Percentiles rank a stretch among this genome's conserved stretches.
Conservation (phyloP, 64 coral and sea anemone genomes). For the Stichodactyla mertensii region DNA sequence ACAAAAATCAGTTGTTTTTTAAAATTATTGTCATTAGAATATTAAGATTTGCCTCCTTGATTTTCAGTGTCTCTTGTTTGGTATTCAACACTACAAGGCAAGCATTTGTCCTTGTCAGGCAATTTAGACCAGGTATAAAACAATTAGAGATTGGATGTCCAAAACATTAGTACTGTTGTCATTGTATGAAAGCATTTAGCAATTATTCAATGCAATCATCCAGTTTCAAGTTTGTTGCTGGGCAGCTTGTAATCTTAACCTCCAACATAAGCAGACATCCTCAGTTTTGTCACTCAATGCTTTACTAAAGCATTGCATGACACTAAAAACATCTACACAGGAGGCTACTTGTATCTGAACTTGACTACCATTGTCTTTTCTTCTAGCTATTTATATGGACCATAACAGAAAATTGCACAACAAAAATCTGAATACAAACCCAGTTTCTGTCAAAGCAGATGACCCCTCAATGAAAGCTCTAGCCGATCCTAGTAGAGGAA, state of each 20-base stretch:
- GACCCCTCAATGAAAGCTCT: conserved; percentile 50
- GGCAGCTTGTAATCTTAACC: too few relatives aligned
- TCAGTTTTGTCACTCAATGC: too few relatives aligned
- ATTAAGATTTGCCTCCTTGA: neutral
- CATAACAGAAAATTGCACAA: conserved; percentile 61
- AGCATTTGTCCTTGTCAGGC: conserved; percentile 81
- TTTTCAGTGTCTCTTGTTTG: conserved; percentile 51
- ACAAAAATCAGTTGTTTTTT: too few relatives aligned
- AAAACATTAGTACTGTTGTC: neutral
- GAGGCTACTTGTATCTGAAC: too few relatives aligned
- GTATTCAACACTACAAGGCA: conserved; percentile 86
- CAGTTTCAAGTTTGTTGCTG: too few relatives aligned
- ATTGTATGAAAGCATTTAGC: too few relatives aligned
- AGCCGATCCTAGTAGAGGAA: conserved; percentile 45
- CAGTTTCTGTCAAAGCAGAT: conserved; percentile 45
- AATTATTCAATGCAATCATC: too few relatives aligned
- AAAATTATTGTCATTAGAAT: too few relatives aligned
- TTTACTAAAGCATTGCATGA: too few relatives aligned
- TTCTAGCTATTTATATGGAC: conserved; percentile 79
- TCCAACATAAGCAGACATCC: too few relatives aligned
- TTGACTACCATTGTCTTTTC: neutral
- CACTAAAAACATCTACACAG: too few relatives aligned
- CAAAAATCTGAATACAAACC: neutral
- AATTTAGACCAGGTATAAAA: conserved; percentile 81
- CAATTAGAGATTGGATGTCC: neutral